A percentile compares a stretch with the other conserved stretches of the same genome.
Evolutionary conservation across 1,140 invertebrate genomes (phyloP).

Genomic region (Battus philenor): DNA sequence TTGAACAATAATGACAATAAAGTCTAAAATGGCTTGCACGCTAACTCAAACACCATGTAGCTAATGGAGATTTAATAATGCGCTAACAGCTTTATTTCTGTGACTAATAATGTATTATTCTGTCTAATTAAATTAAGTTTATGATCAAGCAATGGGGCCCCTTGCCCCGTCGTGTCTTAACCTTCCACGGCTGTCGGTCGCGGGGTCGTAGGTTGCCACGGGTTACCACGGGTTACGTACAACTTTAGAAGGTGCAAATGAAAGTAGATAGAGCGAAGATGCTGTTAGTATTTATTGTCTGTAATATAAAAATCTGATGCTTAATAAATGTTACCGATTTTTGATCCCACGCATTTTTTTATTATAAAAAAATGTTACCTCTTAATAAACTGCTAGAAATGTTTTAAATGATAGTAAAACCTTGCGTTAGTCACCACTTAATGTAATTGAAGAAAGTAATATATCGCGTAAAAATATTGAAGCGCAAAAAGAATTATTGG

Average conservation of each 20-base stretch:
- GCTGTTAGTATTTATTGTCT: no score
- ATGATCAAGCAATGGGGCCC: constrained; percentile 5
- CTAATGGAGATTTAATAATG: constrained; percentile 9
- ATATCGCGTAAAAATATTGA: no score
- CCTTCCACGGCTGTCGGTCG: constrained; percentile 13
- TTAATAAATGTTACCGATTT: no score
- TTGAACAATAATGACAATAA: background rate
- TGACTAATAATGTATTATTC: constrained; percentile 17
- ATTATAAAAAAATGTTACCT: no score
- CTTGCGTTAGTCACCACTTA: no score
- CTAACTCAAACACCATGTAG: no score
- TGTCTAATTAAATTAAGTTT: constrained; percentile 18
- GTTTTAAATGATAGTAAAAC: no score
- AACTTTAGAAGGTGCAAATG: constrained; percentile 9
- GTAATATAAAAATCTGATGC: no score
- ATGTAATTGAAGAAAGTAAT: no score
- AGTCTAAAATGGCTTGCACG: background rate
- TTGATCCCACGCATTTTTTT: no score
- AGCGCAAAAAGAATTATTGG: no score
- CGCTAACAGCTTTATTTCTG: constrained; percentile 16
- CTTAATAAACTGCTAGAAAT: no score
- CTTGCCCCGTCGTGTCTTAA: constrained; percentile 5
- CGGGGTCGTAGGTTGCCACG: constrained; percentile 3
- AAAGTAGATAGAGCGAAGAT: constrained; percentile 10
- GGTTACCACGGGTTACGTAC: constrained; percentile 2